phyloP scores from a whole-genome alignment of 2,797 vertebrate species.

The Phaenicophaeus curvirostris region DNA sequence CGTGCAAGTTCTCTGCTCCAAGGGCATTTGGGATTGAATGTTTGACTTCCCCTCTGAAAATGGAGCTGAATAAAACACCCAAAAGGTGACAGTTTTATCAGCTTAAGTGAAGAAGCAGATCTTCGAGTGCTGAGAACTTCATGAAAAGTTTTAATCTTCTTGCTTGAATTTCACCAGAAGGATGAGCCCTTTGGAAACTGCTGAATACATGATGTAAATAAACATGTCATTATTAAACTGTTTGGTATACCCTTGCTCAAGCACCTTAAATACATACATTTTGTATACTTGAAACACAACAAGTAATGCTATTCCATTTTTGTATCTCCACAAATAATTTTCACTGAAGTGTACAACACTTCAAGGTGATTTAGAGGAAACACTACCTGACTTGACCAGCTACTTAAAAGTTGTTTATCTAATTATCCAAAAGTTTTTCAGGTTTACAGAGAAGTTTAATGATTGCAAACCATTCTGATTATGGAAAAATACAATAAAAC shows the following conservation, averaged over 20 bases:
- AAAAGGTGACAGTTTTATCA: slow-evolving; percentile 5
- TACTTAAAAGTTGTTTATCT: neutral
- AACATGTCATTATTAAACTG: neutral
- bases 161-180: neutral
- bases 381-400: neutral
- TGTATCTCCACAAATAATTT: neutral
- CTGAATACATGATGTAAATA: neutral
- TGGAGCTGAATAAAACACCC: neutral
- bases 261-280: neutral
- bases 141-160: neutral
- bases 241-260: neutral
- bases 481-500: neutral
- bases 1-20: slow-evolving; percentile 2
- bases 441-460: neutral
- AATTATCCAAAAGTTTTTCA: neutral
- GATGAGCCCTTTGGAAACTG: neutral
- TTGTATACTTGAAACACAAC: neutral
- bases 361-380: neutral
- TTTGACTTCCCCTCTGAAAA: slow-evolving; percentile 9
- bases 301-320: neutral
- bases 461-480: neutral
- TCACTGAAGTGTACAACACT: neutral
- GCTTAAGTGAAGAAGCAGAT: neutral
- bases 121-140: neutral
- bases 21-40: neutral